phyloP scores from a whole-genome alignment of 2,888 invertebrate genomes.

The Lypha dubia region DNA sequence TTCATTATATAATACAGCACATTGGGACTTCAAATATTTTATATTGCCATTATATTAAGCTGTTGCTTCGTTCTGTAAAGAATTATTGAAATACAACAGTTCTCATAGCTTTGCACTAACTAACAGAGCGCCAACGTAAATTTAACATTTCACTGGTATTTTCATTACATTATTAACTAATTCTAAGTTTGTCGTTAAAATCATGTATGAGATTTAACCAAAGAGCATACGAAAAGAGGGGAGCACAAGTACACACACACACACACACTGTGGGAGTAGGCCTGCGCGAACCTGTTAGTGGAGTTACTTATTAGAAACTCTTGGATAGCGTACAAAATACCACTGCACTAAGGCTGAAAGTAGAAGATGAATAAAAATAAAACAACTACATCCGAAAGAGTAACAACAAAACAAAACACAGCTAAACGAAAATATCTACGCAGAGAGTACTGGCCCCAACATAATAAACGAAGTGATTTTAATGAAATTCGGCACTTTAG shows the following conservation, averaged over 20 bases:
- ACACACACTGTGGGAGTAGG: conserved; percentile 14
- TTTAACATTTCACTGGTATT: not conserved
- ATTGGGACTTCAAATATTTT: too few relatives aligned
- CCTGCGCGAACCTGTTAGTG: conserved; percentile 35
- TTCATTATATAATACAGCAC: too few relatives aligned
- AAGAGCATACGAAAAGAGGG: conserved; percentile 11
- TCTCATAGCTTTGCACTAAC: not conserved
- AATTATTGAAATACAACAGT: too few relatives aligned
- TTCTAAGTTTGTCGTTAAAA: conserved; percentile 42
- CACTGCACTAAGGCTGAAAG: conserved; percentile 49
- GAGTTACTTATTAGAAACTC: conserved; percentile 68
- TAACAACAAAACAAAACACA: conserved; percentile 27
- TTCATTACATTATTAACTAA: not conserved
- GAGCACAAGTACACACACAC: not conserved
- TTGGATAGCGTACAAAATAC: conserved; percentile 46
- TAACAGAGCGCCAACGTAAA: not conserved
- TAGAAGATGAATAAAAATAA: conserved; percentile 8
- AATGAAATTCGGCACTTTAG: conserved; percentile 73
- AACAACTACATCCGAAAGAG: conserved; percentile 33
- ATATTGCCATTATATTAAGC: too few relatives aligned
- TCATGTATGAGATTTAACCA: not conserved
- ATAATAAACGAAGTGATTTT: conserved; percentile 63
- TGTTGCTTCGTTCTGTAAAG: too few relatives aligned
- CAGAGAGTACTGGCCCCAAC: conserved; percentile 66
- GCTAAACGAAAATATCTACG: conserved; percentile 53